Conservation (phyloP, 2,113 vertebrate species). For the Onychorhynchus coronatus region DNA sequence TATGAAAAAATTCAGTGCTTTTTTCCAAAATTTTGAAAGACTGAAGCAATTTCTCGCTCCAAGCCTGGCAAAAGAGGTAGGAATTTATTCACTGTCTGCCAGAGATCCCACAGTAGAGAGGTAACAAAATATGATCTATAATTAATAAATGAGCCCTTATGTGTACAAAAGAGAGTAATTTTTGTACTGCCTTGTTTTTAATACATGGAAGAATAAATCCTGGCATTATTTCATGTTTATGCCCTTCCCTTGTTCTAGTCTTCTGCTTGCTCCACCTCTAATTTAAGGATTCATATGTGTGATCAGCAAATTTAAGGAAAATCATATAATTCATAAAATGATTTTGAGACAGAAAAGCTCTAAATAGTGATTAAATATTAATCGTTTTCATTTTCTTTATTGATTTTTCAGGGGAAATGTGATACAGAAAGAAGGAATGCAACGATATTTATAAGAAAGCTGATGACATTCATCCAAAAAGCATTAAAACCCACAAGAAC, state of each 20-base stretch:
- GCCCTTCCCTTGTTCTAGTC: neutral
- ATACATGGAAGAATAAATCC: neutral
- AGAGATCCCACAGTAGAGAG: neutral
- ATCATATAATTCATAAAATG: rapidly evolving
- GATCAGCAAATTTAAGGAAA: neutral
- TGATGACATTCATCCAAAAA: neutral
- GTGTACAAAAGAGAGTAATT: neutral
- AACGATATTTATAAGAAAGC: neutral
- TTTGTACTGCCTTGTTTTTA: neutral
- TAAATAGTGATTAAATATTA: neutral
- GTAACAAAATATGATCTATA: neutral
- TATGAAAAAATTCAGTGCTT: neutral
- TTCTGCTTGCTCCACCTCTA: neutral
- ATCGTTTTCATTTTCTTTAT: neutral
- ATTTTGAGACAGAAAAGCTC: neutral
- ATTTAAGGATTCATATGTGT: neutral
- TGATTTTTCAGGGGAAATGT: conserved; percentile 23
- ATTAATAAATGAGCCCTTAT: neutral
- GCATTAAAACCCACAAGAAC: rapidly evolving
- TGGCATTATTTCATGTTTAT: neutral
- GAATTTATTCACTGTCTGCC: neutral
- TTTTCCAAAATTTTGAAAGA: conserved; percentile 37
- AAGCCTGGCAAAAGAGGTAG: neutral
- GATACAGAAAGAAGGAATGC: neutral
- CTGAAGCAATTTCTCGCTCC: neutral